Conservation (phyloP, 1,140 invertebrate genomes). For the Ips typographus region DNA sequence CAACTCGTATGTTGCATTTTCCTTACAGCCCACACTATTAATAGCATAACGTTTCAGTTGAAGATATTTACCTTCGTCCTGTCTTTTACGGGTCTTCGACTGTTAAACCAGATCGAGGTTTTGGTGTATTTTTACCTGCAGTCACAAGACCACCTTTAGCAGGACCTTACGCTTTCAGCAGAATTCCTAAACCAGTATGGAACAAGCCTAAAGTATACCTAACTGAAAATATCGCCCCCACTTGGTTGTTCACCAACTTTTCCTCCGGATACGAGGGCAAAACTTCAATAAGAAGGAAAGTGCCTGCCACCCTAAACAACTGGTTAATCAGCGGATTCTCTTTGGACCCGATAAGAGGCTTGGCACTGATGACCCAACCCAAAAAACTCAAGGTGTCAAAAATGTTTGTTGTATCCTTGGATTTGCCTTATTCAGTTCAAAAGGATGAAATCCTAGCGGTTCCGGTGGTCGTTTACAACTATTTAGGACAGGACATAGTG, state of each 20-base stretch:
- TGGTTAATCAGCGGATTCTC: conserved; percentile 94
- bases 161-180: conserved; percentile 88
- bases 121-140: conserved; percentile 55
- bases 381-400: conserved; percentile 82
- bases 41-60: conserved; percentile 43
- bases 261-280: conserved; percentile 64
- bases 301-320: conserved; percentile 89
- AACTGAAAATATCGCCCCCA: conserved; percentile 69
- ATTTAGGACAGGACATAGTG: conserved; percentile 74
- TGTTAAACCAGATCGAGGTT: conserved; percentile 61
- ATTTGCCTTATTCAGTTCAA: conserved; percentile 86
- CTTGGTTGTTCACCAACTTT: conserved; percentile 84
- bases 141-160: conserved; percentile 78
- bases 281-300: conserved; percentile 59
- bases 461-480: conserved; percentile 91
- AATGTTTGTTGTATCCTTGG: conserved; percentile 81
- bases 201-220: conserved; percentile 78
- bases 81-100: conserved; percentile 55
- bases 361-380: conserved; percentile 75
- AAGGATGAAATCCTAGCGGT: conserved; percentile 88
- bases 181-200: conserved; percentile 77
- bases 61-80: conserved; percentile 50
- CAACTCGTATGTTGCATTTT: conserved; percentile 59
- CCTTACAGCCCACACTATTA: conserved; percentile 28
- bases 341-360: conserved; percentile 77